Evolutionary conservation across 1,140 invertebrate genomes (phyloP), one percentile per base, ranked within the genome.

Genomic region (Drosophila pandora): DNA sequence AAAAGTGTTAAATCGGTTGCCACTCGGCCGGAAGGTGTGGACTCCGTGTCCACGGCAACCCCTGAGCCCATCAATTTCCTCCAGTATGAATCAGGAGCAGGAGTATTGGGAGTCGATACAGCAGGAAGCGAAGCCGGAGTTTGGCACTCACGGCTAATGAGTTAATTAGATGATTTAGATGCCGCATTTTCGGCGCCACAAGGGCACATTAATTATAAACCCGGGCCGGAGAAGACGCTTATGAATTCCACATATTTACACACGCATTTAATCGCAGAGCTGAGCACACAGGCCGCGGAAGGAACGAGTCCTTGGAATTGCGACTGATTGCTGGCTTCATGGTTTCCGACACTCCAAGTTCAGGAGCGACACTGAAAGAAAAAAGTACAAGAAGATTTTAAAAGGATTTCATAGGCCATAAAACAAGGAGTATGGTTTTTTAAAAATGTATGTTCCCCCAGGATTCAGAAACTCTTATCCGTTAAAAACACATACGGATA

Each of bases 81-180:
- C 25, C 8, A 43, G 56, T 41, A 39, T 47, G 28, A 21, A 23
- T 64, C 67, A 13, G 32, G 22, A 32, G 67, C 50, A 55, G 50
- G 34, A 43, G 39, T 30, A 30, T 23, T 2, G 32, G 65, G 12
- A 55, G 37, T 39, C 25, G 12, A 45, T 53, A 22, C 30, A 25
- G 39, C 25, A 32, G 41, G 43, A 47, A 45, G 41, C 41, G 30
- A 34, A 68, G 67, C 30, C 23, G 61, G 6, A 54, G 37, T 34
- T 12, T 45, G 37, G 48, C 48, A 69, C 70, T 87, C 65, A 45
- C 30, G 56, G 67, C 60, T 79, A 79, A 88, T 88, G 79, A 83
- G 83, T 88, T 87, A 87, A 87, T 87, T 88, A 87, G 65, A 64
- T 72, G 79, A 87, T 88, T 87, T 83, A 76, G 67, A 50, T 79